phyloP scores from a whole-genome alignment of 2,797 vertebrate genomes.

The Tolypeutes matacus region DNA sequence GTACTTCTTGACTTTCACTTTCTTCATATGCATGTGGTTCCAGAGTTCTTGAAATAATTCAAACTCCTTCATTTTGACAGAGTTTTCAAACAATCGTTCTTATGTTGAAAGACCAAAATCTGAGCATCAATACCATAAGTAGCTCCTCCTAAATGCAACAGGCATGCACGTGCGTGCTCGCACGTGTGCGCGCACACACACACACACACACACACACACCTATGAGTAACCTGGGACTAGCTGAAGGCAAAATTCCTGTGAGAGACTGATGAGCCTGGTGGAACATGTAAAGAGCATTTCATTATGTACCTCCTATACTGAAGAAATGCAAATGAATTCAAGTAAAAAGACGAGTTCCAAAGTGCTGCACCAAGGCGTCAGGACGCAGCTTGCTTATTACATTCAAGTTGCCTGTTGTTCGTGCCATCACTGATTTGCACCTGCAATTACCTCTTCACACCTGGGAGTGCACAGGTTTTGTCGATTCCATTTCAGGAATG shows the following conservation, averaged over 20 bases:
- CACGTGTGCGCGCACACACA: accelerated
- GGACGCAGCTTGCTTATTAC: constrained; percentile 71
- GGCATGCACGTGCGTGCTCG: too few relatives aligned
- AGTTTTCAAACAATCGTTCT: constrained; percentile 77
- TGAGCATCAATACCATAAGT: constrained; percentile 12
- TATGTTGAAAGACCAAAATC: constrained; percentile 46
- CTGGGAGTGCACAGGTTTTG: constrained; percentile 83
- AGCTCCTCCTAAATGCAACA: neutral
- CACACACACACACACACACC: accelerated
- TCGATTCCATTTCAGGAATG: constrained; percentile 81
- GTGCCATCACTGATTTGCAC: constrained; percentile 68
- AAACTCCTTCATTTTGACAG: constrained; percentile 68
- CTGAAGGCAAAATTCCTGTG: constrained; percentile 61
- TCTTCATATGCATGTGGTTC: constrained; percentile 58
- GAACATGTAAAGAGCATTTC: constrained; percentile 61
- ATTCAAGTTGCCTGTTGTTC: constrained; percentile 48
- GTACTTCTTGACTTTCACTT: neutral
- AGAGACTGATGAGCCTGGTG: constrained; percentile 55
- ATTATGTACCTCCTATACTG: constrained; percentile 58
- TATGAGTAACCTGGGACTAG: neutral
- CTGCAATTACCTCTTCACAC: constrained; percentile 83
- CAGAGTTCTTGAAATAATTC: constrained; percentile 69
- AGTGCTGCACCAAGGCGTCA: neutral
- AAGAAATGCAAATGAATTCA: constrained; percentile 79
- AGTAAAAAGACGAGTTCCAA: constrained; percentile 48